phyloP scores from a whole-genome alignment of 2,888 invertebrate species.

The Dascillus cervinus region DNA sequence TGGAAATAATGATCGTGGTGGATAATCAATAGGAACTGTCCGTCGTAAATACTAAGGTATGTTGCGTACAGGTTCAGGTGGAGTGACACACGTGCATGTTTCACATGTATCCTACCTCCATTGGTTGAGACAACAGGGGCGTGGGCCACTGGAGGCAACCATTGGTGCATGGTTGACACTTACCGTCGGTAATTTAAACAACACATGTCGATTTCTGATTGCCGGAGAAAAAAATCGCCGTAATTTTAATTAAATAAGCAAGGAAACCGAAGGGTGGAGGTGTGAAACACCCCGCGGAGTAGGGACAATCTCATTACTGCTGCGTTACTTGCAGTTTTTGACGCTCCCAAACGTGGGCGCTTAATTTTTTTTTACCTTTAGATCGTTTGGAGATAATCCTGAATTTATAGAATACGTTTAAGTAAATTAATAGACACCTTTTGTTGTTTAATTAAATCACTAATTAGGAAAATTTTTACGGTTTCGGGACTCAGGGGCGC shows the following conservation, averaged over 20 bases:
- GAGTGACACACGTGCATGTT: slow-evolving; percentile 21
- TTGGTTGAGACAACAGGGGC: slow-evolving; percentile 33
- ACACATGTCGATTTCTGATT: slow-evolving; percentile 19
- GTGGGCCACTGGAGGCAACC: slow-evolving; percentile 20
- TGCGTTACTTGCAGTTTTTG: slow-evolving; percentile 40
- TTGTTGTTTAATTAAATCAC: too few species aligned
- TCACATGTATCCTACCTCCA: slow-evolving; percentile 18
- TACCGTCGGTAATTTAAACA: slow-evolving; percentile 18
- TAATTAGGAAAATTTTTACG: too few species aligned
- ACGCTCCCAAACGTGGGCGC: slow-evolving; percentile 23
- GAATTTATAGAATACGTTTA: too few species aligned
- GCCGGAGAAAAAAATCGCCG: too few species aligned
- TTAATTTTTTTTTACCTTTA: slow-evolving; percentile 8
- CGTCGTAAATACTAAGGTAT: slow-evolving; percentile 13
- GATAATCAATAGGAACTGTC: slow-evolving; percentile 21
- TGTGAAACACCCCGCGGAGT: slow-evolving; percentile 38
- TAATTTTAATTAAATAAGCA: too few species aligned
- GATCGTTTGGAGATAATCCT: slow-evolving; percentile 13
- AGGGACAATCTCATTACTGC: slow-evolving; percentile 42
- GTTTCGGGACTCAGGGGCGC: too few species aligned
- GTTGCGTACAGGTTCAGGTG: slow-evolving; percentile 14
- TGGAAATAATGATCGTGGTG: slow-evolving; percentile 21
- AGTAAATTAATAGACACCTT: too few species aligned
- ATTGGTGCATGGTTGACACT: slow-evolving; percentile 21
- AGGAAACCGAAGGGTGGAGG: slow-evolving; percentile 39